Percentiles rank a stretch among this genome's conserved stretches.
Conservation (phyloP, 2,888 invertebrate genomes). For the Callosobruchus maculatus region DNA sequence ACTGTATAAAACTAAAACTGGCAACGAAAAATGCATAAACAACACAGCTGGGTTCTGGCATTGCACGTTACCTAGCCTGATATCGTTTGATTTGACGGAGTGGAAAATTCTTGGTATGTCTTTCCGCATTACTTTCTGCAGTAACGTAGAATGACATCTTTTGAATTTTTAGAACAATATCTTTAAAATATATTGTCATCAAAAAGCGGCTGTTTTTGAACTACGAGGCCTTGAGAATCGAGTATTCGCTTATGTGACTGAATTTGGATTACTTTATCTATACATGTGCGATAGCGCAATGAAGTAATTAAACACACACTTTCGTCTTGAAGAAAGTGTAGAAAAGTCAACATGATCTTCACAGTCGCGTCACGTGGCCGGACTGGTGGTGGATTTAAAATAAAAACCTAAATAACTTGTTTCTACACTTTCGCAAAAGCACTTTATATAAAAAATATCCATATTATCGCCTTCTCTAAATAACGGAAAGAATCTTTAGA, state of each 20-base stretch:
- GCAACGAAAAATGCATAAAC: no score
- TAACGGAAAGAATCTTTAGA: conserved; percentile 16
- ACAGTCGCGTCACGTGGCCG: not conserved
- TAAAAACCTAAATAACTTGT: not conserved
- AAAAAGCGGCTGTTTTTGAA: no score
- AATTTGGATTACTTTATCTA: not conserved
- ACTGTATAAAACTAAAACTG: no score
- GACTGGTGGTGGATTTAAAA: not conserved
- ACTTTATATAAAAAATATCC: not conserved
- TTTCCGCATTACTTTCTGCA: no score
- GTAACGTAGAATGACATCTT: no score
- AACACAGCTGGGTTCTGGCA: no score
- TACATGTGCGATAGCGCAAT: not conserved
- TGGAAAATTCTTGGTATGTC: no score
- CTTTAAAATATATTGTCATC: no score
- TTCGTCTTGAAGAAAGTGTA: not conserved
- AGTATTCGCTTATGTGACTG: not conserved
- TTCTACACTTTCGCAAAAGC: not conserved
- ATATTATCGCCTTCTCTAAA: conserved; percentile 14
- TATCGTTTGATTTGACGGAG: no score
- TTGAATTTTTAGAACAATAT: no score
- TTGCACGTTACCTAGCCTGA: no score
- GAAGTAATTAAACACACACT: not conserved
- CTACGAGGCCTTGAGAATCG: no score
- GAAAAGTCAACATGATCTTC: not conserved